phyloP scores from a whole-genome alignment of 2,113 vertebrate species.

The Amazona guildingii region DNA sequence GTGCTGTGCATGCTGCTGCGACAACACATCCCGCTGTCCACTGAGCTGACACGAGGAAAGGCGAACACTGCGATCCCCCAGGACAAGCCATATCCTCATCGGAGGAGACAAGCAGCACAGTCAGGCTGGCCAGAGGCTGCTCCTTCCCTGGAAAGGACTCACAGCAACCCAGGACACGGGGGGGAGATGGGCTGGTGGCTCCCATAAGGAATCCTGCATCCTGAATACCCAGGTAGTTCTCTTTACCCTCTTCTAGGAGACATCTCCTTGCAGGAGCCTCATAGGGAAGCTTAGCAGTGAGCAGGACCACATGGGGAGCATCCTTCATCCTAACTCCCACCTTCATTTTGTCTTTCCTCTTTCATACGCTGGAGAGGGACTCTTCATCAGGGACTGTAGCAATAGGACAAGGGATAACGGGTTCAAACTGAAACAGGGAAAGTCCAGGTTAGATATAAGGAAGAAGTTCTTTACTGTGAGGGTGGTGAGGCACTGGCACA shows the following conservation, averaged over 20 bases:
- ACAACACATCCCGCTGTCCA: accelerated
- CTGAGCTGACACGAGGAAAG: not conserved
- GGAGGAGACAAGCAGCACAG: not conserved
- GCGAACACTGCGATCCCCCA: not conserved
- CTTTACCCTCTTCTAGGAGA: not conserved
- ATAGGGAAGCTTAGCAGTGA: accelerated
- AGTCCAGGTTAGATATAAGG: too few species aligned
- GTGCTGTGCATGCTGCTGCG: not conserved
- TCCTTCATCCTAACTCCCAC: not conserved
- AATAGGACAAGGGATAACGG: not conserved
- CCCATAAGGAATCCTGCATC: not conserved
- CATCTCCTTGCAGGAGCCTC: not conserved
- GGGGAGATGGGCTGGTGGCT: not conserved
- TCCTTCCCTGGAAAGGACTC: not conserved
- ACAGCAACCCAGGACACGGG: not conserved
- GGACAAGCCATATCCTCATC: not conserved
- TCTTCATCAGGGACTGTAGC: too few species aligned
- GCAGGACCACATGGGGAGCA: accelerated
- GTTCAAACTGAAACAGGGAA: not conserved
- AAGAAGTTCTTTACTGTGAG: too few species aligned
- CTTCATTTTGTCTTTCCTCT: not conserved
- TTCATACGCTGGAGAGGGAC: not conserved
- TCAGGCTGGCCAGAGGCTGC: not conserved
- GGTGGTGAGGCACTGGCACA: not conserved
- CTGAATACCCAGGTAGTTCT: not conserved